Base-by-base conservation (phyloP, 2,113 vertebrate genomes). In the Astatotilapia flaviijosephi region DNA sequence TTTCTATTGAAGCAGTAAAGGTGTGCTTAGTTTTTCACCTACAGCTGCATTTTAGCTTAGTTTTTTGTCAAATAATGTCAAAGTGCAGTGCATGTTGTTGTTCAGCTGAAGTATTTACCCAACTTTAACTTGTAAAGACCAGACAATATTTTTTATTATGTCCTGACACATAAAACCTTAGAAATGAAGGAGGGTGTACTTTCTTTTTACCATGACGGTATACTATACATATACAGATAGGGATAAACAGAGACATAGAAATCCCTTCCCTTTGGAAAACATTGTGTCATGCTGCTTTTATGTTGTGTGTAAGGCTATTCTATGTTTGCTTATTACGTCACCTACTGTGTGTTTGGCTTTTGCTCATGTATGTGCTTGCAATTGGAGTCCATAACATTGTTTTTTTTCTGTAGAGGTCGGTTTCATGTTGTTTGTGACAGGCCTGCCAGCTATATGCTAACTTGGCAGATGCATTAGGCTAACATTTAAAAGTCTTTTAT, bases 341-440 rank as follows among this genome's bases (percentile, higher is more conserved):
- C 83, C 77, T 60, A 4, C 51, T 68, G 54, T 68, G 35, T 75
- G 68, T 84, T 85, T 83, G 65, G 54, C 77, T 79, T 87, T 79
- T 83, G 49, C 62, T 88, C 62, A 54, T 45, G 5, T 75, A 53
- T 11, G 9, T 62, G 79, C 90, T 90, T 83, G 47, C 68, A 88
- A 85, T 56, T 62, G 26, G 37, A 93, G 84, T 81, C 55, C 81
- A 82, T 87, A 90, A 89, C 83, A 88, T 70, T 51, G 70, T 79
- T 82, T 79, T 92, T 79, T 92, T 92, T 85, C 79, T 83, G 15
- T 56, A 19, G 40, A 83, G 79, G 83, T 90, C 9, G 4, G 62
- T 89, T 89, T 86, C 82, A 83, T 84, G 15, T 85, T 90, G 86
- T 94, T 93, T 83, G 40, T 84, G 85, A 90, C 68, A 87, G 83